Evolutionary conservation across 2,113 vertebrate species (phyloP), one percentile per base, ranked within the genome.

Genomic region (Bombycilla garrulus): DNA sequence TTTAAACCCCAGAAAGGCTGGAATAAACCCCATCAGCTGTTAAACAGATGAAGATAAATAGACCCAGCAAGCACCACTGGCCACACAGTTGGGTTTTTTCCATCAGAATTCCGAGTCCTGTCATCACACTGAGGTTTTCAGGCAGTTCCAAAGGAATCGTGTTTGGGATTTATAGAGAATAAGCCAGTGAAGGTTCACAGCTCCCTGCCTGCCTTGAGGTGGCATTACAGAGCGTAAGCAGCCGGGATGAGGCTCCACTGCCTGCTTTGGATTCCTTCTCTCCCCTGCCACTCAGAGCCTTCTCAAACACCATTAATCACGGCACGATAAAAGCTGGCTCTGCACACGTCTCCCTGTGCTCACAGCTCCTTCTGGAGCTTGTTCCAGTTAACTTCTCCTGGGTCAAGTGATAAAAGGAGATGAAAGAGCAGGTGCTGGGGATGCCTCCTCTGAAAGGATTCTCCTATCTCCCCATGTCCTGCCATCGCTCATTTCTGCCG

Each of bases 1-100:
- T 26, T 21, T 17, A 61, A 51, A 47, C 6, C 12, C 40, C 8
- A 11, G 57, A 58, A 61, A 87, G 70, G 65, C 69, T 77, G 12
- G 36, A 73, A 57, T 44, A 86, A 81, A 74, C 70, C 82, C 64
- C 57, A 4, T 12, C 11, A 3, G 22, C 82, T 80, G 66, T 33
- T 62, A 64, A 94, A 33, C 4, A 65, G 81, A 85, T 48, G 74
- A 94, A 94, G 92, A 85, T 82, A 72, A 93, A 92, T 72, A 57
- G 50, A 54, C 69, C 18, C 9, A 72, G 62, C 74, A 80, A 82
- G 74, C 62, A 38, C 80, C 58, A 23, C 57, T 47, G 90, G 61
- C 53, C 70, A 21, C 53, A 2, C 20, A 54, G 36, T 81, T 93
- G 19, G 29, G 9, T 6, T 57, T 89, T 54, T 62, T 6, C 58